phyloP scores from a whole-genome alignment of 2,113 vertebrate genomes.

The Vimba vimba region DNA sequence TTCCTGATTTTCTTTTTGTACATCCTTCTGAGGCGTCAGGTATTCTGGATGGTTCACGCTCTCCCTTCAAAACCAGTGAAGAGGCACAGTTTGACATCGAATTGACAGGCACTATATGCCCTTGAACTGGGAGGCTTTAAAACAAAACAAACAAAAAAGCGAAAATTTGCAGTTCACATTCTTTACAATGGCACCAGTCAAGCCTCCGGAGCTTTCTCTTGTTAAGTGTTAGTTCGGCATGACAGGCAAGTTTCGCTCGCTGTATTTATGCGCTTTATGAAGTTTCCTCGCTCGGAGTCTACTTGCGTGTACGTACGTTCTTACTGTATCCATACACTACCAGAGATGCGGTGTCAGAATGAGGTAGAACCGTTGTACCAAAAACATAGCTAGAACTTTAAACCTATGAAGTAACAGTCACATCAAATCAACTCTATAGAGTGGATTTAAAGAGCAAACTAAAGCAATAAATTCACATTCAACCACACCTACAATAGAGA shows the following conservation, averaged over 20 bases:
- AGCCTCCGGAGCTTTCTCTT: constrained; percentile 60
- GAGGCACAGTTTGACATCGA: constrained; percentile 78
- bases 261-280: constrained; percentile 50
- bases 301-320: constrained; percentile 39
- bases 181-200: constrained; percentile 76
- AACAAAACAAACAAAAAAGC: constrained; percentile 19
- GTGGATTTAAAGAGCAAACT: constrained; percentile 61
- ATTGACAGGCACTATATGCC: constrained; percentile 79
- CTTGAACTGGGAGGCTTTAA: constrained; percentile 68
- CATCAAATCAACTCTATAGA: constrained; percentile 71
- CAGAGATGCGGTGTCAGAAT: constrained; percentile 72
- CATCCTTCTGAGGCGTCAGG: constrained; percentile 71
- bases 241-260: constrained; percentile 63
- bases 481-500: constrained; percentile 67
- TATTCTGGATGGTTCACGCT: constrained; percentile 65
- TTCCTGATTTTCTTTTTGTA: constrained; percentile 69
- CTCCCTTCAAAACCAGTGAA: constrained; percentile 68
- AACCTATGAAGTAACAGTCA: constrained; percentile 79
- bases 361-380: constrained; percentile 84
- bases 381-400: constrained; percentile 70
- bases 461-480: constrained; percentile 69
- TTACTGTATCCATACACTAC: constrained; percentile 62
- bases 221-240: constrained; percentile 59
- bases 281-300: constrained; percentile 60
- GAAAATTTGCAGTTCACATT: constrained; percentile 76